A percentile compares a stretch with the other conserved stretches of the same genome.
Conservation (phyloP, 2,888 invertebrate genomes). For the Epinotia ramella region DNA sequence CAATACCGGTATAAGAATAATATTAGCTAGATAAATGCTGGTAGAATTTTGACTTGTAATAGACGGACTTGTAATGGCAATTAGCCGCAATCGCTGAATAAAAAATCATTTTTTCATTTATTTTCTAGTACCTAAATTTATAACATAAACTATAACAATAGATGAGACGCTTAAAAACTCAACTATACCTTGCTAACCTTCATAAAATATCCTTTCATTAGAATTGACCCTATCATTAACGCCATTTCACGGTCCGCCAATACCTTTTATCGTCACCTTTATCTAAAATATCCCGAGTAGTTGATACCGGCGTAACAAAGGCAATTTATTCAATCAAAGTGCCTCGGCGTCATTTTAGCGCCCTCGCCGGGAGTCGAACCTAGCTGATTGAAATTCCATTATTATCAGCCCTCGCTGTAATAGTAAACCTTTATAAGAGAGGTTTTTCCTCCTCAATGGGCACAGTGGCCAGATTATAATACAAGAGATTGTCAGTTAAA, state of each 20-base stretch:
- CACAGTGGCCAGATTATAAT: slow-evolving; percentile 52
- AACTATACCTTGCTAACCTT: background rate
- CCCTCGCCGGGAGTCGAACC: slow-evolving; percentile 49
- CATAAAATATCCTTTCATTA: background rate
- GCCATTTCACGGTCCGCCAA: background rate
- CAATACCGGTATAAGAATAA: too few species aligned
- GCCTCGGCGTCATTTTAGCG: slow-evolving; percentile 49
- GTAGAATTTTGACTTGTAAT: too few species aligned
- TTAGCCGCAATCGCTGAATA: too few species aligned
- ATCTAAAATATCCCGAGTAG: slow-evolving; percentile 37
- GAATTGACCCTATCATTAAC: slow-evolving; percentile 4
- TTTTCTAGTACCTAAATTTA: too few species aligned
- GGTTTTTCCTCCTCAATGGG: slow-evolving; percentile 71
- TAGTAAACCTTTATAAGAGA: slow-evolving; percentile 76
- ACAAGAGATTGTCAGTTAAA: background rate
- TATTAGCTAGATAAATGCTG: too few species aligned
- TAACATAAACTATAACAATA: background rate
- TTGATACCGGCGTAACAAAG: slow-evolving; percentile 34
- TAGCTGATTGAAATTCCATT: slow-evolving; percentile 83
- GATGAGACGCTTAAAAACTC: background rate
- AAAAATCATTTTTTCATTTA: too few species aligned
- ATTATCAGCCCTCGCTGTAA: slow-evolving; percentile 73
- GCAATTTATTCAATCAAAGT: slow-evolving; percentile 41
- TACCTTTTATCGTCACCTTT: slow-evolving; percentile 19
- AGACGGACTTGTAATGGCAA: too few species aligned